These are phyloP conservation scores for Labeo rohita DNA, from an alignment of 2,113 vertebrate genomes.

Conservation along the genomic window DNA sequence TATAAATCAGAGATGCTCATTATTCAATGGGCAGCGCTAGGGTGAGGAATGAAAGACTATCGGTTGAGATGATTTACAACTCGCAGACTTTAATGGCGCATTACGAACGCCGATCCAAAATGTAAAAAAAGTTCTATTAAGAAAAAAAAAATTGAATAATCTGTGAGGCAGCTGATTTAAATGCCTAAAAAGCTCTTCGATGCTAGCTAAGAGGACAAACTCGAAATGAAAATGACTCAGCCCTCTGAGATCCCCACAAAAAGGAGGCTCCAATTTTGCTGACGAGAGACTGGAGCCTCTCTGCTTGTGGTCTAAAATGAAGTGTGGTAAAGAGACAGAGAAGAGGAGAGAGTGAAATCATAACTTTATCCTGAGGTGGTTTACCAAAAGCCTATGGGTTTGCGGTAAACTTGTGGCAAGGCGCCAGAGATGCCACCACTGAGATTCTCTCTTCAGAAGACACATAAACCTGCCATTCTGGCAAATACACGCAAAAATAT, in stretches of 20 bases:
- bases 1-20: constrained; percentile 34
- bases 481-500: background rate
- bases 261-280: constrained; percentile 31
- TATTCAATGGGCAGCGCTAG: constrained; percentile 31
- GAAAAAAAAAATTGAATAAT: background rate
- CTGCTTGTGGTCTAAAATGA: constrained; percentile 33
- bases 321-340: background rate
- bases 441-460: background rate
- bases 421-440: background rate
- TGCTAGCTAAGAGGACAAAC: constrained; percentile 17
- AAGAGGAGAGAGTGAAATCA: constrained; percentile 10
- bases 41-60: constrained; percentile 28
- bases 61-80: constrained; percentile 38
- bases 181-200: constrained; percentile 13
- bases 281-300: background rate
- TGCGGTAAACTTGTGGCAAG: constrained; percentile 2
- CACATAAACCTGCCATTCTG: background rate
- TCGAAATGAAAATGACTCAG: constrained; percentile 5
- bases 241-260: constrained; percentile 1
- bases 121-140: background rate
- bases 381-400: constrained; percentile 28
- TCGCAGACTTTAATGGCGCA: constrained; percentile 17
- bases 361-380: background rate
- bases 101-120: background rate
- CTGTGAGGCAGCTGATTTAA: constrained; percentile 15